Evolutionary conservation across 1,140 invertebrate species (phyloP), one percentile per base, ranked within the genome.

Genomic region (Leguminivora glycinivorella): DNA sequence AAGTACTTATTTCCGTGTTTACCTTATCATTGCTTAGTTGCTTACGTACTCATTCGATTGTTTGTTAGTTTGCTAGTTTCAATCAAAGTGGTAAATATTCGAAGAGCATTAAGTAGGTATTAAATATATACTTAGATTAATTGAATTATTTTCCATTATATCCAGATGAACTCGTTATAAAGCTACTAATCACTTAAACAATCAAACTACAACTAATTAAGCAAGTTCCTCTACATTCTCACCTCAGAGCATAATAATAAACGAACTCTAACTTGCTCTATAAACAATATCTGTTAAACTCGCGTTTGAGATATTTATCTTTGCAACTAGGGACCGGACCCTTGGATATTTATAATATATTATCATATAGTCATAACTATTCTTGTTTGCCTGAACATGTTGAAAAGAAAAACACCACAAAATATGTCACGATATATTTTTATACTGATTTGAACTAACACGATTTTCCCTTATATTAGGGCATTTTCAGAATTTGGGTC

Each of bases 191-290:
- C n/a, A 60, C 0, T 6, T 1, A 31, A 34, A 63, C 14, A 5
- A 17, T 29, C 58, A 31, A 63, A 63, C 26, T 63, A 60, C 56
- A 63, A 63, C 14, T 63, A 63, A 63, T 31, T 63, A 63, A 63
- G 14, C 26, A 31, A 63, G 58, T 63, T 31, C 9, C 58, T 7
- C 25, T 63, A 63, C 58, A 63, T 63, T 63, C 29, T 63, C 58
- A 63, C 26, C 58, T 63, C 26, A 63, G 25, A 34, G 26, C 58
- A 63, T 34, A 58, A 26, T 58, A 63, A 63, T 63, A 26, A 63
- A 34, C 26, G 31, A 17, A 31, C 29, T 14, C n/a, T 31, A 63
- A 63, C 58, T 63, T 63, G 58, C 14, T 63, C 26, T 29, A 63
- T 63, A 29, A 31, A 63, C 58, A 63, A 63, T 29, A 26, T 29